Percentiles rank a stretch among this genome's conserved stretches.
Conservation (phyloP, 2,797 vertebrate species). For the Schizothorax lantsangensis region DNA sequence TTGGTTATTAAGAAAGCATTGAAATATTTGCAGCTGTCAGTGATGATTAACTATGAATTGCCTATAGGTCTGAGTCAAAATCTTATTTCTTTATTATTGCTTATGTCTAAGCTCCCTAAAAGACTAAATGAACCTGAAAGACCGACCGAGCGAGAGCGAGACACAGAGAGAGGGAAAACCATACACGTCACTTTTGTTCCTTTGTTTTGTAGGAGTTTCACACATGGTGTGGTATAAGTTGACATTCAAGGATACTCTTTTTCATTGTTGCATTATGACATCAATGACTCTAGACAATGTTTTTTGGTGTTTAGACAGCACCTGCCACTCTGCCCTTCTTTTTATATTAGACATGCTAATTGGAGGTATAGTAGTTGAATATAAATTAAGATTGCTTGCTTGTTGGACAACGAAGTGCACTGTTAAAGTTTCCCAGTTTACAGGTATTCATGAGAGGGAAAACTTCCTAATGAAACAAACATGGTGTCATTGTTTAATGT, state of each 20-base stretch:
- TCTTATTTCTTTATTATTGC: slow-evolving; percentile 71
- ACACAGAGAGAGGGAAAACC: slow-evolving; percentile 63
- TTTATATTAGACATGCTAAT: slow-evolving; percentile 85
- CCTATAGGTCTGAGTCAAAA: slow-evolving; percentile 73
- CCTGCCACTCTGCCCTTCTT: slow-evolving; percentile 87
- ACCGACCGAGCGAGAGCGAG: neutral
- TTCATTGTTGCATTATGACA: slow-evolving; percentile 82
- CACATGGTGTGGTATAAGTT: slow-evolving; percentile 86
- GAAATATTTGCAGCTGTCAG: slow-evolving; percentile 64
- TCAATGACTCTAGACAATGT: slow-evolving; percentile 61
- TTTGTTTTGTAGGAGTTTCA: slow-evolving; percentile 56
- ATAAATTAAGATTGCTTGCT: slow-evolving; percentile 90
- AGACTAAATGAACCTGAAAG: slow-evolving; percentile 51
- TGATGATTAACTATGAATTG: slow-evolving; percentile 88
- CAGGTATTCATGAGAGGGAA: slow-evolving; percentile 93
- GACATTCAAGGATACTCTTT: slow-evolving; percentile 80
- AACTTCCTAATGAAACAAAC: slow-evolving; percentile 83
- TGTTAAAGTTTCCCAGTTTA: slow-evolving; percentile 99
- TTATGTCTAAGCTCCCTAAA: slow-evolving; percentile 82
- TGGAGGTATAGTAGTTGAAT: slow-evolving; percentile 89
- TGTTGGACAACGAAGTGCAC: slow-evolving; percentile 96
- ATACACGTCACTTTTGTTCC: slow-evolving; percentile 44
- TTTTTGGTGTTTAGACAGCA: slow-evolving; percentile 75
- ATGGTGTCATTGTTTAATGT: slow-evolving; percentile 81
- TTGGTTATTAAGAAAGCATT: slow-evolving; percentile 49